Evolutionary conservation across 1,140 invertebrate species (phyloP), one percentile per base, ranked within the genome.

Genomic region (Venturia canescens): DNA sequence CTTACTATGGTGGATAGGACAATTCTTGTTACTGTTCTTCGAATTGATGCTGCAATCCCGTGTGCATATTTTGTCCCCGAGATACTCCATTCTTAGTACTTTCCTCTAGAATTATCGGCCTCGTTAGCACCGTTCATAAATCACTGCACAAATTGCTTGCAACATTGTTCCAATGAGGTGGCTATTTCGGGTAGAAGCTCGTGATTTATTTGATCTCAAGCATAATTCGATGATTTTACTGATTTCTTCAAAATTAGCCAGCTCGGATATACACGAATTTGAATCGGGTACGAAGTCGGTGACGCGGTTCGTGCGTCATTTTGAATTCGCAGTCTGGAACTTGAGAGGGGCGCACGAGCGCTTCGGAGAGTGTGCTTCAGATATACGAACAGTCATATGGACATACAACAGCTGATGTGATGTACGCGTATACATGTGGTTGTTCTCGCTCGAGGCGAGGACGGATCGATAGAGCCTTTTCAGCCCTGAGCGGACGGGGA

Each of bases 381-480:
- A 26, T 63, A 26, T 63, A 63, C 21, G 57, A 63, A 63, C 21
- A 27, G 21, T 63, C 60, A 26, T 63, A 63, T 26, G 23, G 3
- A 63, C 23, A 63, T 18, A 69, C 13, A 18, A 31, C 1, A 29
- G 15, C 63, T 27, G 11, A 9, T 27, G 9, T 27, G 6, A 5
- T 31, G 4, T 31, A 31, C 13, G 9, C 31, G 15, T 69, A 69
- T 34, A n/a, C 9, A 27, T 18, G 66, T 5, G 11, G 0, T 18
- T 69, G 27, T 31, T 31, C 66, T 69, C 31, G 66, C 9, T 29
- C 29, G 66, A 69, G 66, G 31, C 48, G 78, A 67, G 18, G 78
- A 48, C 18, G 74, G 82, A 83, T 83, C 82, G 82, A 83, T 83
- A 67, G 26, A 50, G 27, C 53, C 23, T 29, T 69, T 69, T 31